Percentiles rank a stretch among this genome's conserved stretches.
These are phyloP conservation scores for Oligia fasciuncula DNA, from an alignment of 2,888 invertebrate genomes.

Conservation along the genomic window DNA sequence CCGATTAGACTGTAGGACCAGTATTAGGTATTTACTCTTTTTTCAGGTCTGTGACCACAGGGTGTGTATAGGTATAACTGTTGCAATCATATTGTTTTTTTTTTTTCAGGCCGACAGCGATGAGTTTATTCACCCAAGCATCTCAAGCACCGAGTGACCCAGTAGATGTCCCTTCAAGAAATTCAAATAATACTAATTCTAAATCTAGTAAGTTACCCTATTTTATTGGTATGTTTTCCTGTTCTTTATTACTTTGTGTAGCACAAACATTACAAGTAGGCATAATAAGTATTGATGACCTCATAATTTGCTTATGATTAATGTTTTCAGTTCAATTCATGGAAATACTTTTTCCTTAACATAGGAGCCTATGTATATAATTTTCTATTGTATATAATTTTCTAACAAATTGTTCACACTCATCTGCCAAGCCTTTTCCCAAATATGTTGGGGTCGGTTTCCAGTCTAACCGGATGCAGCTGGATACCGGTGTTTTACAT, in stretches of 20 bases:
- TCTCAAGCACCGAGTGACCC: slow-evolving; percentile 91
- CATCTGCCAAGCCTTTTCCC: too few species aligned
- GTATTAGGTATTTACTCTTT: too few species aligned
- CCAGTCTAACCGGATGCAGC: too few species aligned
- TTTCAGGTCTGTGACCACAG: neutral
- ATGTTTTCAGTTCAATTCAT: slow-evolving; percentile 17
- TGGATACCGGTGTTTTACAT: too few species aligned
- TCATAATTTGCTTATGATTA: slow-evolving; percentile 44
- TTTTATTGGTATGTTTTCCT: slow-evolving; percentile 43
- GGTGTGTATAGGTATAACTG: neutral
- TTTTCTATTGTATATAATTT: neutral
- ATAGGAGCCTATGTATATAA: too few species aligned
- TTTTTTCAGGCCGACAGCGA: slow-evolving; percentile 90
- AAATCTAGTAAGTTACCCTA: slow-evolving; percentile 75
- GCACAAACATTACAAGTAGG: neutral
- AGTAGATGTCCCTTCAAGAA: slow-evolving; percentile 90
- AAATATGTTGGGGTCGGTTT: too few species aligned
- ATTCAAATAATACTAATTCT: slow-evolving; percentile 74
- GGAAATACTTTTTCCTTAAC: slow-evolving; percentile 6
- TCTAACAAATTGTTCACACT: neutral
- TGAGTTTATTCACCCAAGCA: slow-evolving; percentile 91
- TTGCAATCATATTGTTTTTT: neutral
- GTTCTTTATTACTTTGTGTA: slow-evolving; percentile 13
- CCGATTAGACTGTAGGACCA: neutral
- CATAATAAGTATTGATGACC: slow-evolving; percentile 21